Percentiles rank a stretch among this genome's conserved stretches.
These are phyloP conservation scores for Pogona vitticeps DNA, from an alignment of 2,113 vertebrate genomes.

Conservation along the genomic window DNA sequence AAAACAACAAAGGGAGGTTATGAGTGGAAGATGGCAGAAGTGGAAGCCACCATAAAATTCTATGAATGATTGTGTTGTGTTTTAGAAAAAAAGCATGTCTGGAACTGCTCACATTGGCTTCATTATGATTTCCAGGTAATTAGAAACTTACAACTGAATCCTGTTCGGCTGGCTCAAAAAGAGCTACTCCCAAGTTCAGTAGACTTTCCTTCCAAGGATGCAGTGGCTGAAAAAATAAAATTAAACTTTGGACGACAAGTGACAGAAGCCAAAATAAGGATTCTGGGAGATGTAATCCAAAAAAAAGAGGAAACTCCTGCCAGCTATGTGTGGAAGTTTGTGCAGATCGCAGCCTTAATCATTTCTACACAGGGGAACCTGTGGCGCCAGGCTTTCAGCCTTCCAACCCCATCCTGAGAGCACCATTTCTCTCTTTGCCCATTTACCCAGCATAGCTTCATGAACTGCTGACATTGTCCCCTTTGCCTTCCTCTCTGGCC, in stretches of 20 bases:
- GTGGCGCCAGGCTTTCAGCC: accelerated
- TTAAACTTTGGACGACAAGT: too few species aligned
- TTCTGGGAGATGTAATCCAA: too few species aligned
- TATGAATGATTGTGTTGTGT: neutral
- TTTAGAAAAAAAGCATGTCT: neutral
- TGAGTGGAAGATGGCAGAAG: neutral
- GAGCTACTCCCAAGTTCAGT: too few species aligned
- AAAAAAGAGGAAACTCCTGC: too few species aligned
- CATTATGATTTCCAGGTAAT: neutral
- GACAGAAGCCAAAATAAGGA: too few species aligned
- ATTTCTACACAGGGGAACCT: neutral
- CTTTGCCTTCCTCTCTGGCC: accelerated
- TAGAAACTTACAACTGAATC: neutral
- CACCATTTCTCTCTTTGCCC: neutral
- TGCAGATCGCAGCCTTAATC: neutral
- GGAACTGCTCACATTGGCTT: neutral
- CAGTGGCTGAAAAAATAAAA: too few species aligned
- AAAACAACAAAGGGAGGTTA: neutral
- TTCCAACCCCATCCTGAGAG: neutral
- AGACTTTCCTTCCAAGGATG: neutral
- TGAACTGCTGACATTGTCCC: neutral
- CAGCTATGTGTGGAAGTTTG: neutral
- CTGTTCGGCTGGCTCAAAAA: neutral
- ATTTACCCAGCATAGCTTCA: accelerated
- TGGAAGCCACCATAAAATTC: neutral